phyloP scores from a whole-genome alignment of 2,888 invertebrate species.

The Drosophila suboccidentalis region DNA sequence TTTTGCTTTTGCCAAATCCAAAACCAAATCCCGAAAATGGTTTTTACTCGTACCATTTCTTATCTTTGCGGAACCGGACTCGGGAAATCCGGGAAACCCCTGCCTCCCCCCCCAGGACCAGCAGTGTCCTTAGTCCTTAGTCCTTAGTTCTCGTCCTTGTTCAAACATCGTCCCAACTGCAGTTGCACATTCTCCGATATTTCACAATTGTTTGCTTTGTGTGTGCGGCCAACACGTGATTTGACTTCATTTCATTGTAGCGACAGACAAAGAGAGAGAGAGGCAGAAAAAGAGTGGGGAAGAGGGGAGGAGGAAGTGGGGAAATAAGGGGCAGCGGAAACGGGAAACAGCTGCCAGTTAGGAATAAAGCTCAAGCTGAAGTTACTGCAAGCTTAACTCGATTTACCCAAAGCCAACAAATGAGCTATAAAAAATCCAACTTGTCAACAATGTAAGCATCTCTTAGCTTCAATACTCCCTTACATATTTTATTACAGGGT shows the following conservation, averaged over 20 bases:
- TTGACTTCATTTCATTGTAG: constrained; percentile 1
- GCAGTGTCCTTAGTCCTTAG: neutral
- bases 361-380: constrained; percentile 7
- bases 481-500: neutral
- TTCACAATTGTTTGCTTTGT: constrained; percentile 37
- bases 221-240: constrained; percentile 42
- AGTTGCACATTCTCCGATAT: constrained; percentile 34
- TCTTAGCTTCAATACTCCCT: neutral
- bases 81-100: neutral
- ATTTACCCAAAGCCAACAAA: constrained; percentile 22
- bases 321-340: constrained; percentile 11
- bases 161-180: constrained; percentile 37
- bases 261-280: neutral
- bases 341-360: constrained; percentile 43
- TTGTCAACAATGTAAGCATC: neutral
- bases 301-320: neutral
- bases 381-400: constrained; percentile 15
- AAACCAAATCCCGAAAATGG: constrained; percentile 34
- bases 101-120: neutral
- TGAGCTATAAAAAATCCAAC: constrained; percentile 4
- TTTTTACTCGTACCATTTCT: constrained; percentile 20
- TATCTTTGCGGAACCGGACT: neutral
- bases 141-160: neutral
- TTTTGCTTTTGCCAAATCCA: neutral
- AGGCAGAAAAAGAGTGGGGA: neutral